Evolutionary conservation across 2,888 invertebrate species (phyloP).

Genomic region (Steromphala cineraria): DNA sequence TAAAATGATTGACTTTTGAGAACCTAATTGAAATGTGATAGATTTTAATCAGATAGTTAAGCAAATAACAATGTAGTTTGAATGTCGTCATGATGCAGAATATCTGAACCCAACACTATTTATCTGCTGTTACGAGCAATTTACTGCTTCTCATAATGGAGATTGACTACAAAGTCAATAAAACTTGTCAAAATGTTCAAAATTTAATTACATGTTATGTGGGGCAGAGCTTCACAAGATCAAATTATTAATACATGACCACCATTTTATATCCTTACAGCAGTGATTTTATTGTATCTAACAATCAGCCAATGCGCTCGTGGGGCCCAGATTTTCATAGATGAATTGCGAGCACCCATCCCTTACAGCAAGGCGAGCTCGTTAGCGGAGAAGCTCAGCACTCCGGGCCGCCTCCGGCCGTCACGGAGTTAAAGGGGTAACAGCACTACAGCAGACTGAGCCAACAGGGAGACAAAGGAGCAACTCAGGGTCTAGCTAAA

Average conservation of each 20-base stretch:
- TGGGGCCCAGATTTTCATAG: slow-evolving; percentile 4
- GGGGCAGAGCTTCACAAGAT: neutral
- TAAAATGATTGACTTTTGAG: no score
- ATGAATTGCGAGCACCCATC: slow-evolving; percentile 17
- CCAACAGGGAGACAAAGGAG: neutral
- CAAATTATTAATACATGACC: neutral
- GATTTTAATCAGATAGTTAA: no score
- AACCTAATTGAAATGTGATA: no score
- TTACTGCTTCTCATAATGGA: no score
- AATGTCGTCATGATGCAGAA: no score
- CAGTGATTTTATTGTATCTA: slow-evolving; percentile 13
- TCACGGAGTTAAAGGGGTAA: slow-evolving; percentile 4
- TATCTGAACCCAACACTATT: no score
- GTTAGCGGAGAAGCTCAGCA: neutral
- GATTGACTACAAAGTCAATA: neutral
- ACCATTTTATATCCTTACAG: neutral
- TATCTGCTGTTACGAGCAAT: no score
- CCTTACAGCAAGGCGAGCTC: neutral
- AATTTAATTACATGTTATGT: slow-evolving; percentile 2
- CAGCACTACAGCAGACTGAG: neutral
- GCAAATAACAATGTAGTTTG: no score
- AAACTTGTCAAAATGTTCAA: slow-evolving; percentile 5
- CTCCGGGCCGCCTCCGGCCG: neutral
- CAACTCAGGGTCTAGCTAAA: neutral
- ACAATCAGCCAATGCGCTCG: slow-evolving; percentile 6